Conservation (phyloP, 2,888 invertebrate genomes). For the Coenonympha arcania region DNA sequence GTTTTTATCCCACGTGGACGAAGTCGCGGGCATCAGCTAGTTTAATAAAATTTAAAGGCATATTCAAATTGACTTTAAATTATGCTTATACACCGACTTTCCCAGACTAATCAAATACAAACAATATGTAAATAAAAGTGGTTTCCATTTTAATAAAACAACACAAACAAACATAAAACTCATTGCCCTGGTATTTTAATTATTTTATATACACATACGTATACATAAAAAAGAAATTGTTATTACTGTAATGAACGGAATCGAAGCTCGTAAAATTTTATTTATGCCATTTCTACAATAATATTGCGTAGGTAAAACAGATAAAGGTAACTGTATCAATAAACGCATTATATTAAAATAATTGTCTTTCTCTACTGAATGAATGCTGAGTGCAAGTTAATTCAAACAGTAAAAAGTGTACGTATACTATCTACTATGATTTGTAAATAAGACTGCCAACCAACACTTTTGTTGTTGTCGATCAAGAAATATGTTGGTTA, state of each 20-base stretch:
- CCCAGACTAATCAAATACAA: neutral
- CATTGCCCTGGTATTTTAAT: conserved; percentile 18
- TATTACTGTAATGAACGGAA: conserved; percentile 24
- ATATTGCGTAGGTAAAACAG: conserved; percentile 19
- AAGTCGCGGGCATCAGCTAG: too few relatives aligned
- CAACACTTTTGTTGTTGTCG: too few relatives aligned
- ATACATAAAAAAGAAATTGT: conserved; percentile 21
- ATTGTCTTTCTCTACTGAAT: conserved; percentile 13
- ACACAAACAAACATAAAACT: conserved; percentile 16
- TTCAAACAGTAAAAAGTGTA: too few relatives aligned
- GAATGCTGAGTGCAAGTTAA: neutral
- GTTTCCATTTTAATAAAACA: conserved; percentile 9
- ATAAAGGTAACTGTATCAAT: conserved; percentile 15
- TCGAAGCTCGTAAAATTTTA: conserved; percentile 24
- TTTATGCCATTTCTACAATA: conserved; percentile 18
- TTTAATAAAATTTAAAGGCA: neutral
- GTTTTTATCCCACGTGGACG: too few relatives aligned
- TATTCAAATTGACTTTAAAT: neutral
- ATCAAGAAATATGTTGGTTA: too few relatives aligned
- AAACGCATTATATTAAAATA: conserved; percentile 10
- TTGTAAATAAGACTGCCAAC: too few relatives aligned
- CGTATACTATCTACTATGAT: too few relatives aligned
- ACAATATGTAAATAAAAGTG: neutral
- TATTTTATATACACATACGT: conserved; percentile 7
- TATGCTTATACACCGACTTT: neutral